Base-by-base conservation (phyloP, 1,140 invertebrate species). In the Pissodes strobi region DNA sequence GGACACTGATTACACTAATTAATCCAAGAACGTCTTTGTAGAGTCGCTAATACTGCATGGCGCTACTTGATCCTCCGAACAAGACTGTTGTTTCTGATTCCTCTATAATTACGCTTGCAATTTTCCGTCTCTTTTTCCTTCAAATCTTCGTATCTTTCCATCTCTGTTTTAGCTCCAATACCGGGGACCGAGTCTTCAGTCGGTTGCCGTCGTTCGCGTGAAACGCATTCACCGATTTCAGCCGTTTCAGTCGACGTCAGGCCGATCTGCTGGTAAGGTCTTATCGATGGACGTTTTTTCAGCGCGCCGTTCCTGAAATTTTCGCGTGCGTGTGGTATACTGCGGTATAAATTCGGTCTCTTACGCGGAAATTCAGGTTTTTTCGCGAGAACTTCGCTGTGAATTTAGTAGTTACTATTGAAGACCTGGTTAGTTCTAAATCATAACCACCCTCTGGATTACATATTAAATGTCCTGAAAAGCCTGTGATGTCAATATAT, bases 61-160 rank as follows among this genome's bases (percentile, higher is more conserved):
- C 61, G 67, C 67, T 71, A 71, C 67, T 67, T 69, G 67, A 69
- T 68, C 66, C 70, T 49, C 64, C 62, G 63, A 66, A 63, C 68
- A 70, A 72, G 66, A 69, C 66, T 68, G 69, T 70, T 70, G 71
- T 72, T 72, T 72, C 69, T 66, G 67, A 67, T 70, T 70, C 68
- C 61, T 43, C 53, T 66, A 67, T 69, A 71, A 71, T 71, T 71
- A 71, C 68, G 55, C 34, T 55, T 38, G 39, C 21, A 37, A 38
- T 41, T 21, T 34, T 63, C 56, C 61, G 30, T 66, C 48, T 69
- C 59, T 63, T 39, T 59, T 48, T 30, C 59, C 39, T 64, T 27
- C 38, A 41, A 55, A 43, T 34, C 25, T 56, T 23, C 60, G 55
- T 34, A 49, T 59, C 48, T 58, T 48, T 37, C 55, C 58, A 45